Evolutionary conservation across 2,888 invertebrate genomes (phyloP), one percentile per base, ranked within the genome.

Genomic region (Plemyria rubiginata): DNA sequence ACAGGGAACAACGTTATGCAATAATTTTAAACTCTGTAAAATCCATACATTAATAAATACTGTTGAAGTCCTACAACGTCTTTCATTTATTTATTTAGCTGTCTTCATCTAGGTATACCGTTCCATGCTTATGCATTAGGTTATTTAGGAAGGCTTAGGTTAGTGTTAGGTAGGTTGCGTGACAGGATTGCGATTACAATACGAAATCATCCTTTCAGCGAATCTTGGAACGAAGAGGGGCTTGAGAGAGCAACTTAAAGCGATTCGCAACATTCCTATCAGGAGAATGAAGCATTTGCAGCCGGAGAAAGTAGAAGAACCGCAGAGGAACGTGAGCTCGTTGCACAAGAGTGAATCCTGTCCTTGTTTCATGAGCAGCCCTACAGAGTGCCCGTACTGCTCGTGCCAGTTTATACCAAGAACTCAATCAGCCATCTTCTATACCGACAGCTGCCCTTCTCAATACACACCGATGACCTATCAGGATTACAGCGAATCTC

Each of bases 171-270:
- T 11, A 38, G 36, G 32, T 64, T 56, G 36, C 48, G 16, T 62
- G 67, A 62, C 73, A 75, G 76, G 75, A 76, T 73, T 73, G 70
- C 72, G 71, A 79, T 77, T 78, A 84, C 73, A 83, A 75, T 62
- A 77, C 67, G 63, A 65, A 77, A 76, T 84, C 79, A 79, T 87
- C 81, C 80, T 89, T 89, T 88, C 88, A 88, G 88, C 83, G 62
- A 82, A 76, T 73, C 67, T 70, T 66, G 59, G 72, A 71, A 73
- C 66, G 81, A 80, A 74, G 82, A 82, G 75, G 75, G 74, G 68
- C 67, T 70, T 78, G 70, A 73, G 73, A 76, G 77, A 79, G 67
- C 74, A 72, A 70, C 72, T 71, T 61, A 73, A 68, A 66, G 71
- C 60, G 64, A 66, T 71, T 60, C 76, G 71, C 22, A 75, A 73